Base-by-base conservation (phyloP, 1,140 invertebrate species). In the Lepidotrigona ventralis region DNA sequence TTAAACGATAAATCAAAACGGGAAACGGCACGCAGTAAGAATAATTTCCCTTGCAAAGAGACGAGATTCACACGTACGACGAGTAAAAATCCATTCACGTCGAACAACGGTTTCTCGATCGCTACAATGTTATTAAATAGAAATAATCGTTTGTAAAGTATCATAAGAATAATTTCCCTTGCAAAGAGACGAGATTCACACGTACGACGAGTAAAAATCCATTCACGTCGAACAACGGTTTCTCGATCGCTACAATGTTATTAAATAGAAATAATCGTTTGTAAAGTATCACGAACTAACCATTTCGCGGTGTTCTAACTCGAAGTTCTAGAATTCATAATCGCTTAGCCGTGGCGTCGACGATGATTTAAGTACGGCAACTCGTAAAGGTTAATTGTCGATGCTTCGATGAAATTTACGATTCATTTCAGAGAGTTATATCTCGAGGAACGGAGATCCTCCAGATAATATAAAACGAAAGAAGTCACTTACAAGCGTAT, bases 361-460 rank as follows among this genome's bases (percentile, higher is more conserved):
- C 23, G 58, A 76, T 76, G 15, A 51, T 63, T 76, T 76, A 76
- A 76, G 23, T 51, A 63, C 58, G 26, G 14, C 8, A 8, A 21
- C 39, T 56, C 56, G 58, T 63, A 76, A 76, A 76, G 58, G 39
- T 64, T 76, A 76, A 76, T 63, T 26, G 58, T 46, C 14, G 33
- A 19, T 26, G 58, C n/a, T 76, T 64, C 51, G 26, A 46, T 9
- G 58, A 76, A 76, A 76, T 63, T 63, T 76, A 63, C n/a, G n/a
- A 63, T 63, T 76, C 58, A n/a, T 75, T 26, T 11, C 14, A 12
- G 23, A 46, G 19, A 73, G 56, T 73, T 73, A 73, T 56, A 33
- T 56, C 29, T 73, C 12, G 21, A 60, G 2, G 26, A 56, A 33
- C 29, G 26, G 14, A 56, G 26, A 54, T 29, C 19, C 14, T 21